Evolutionary conservation across 2,888 invertebrate species (phyloP), one percentile per base, ranked within the genome.

Genomic region (Drosophila borealis): DNA sequence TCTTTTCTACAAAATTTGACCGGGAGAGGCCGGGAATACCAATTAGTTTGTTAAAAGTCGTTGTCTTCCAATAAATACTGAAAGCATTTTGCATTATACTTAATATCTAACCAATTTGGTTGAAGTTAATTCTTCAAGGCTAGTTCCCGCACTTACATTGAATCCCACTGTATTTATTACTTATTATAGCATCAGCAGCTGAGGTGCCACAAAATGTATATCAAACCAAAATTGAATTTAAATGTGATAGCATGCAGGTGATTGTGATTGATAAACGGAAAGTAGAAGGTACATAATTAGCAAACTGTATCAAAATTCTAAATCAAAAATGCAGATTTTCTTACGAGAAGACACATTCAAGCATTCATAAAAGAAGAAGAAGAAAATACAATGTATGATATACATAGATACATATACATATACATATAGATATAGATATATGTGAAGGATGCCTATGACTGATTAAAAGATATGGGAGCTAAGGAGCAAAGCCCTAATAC

Each of bases 401-500:
- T 10, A 56, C 25, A 50, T 14, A 6, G 13, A 39, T 19, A 48
- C n/a, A n/a, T n/a, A n/a, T n/a, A n/a, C n/a, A n/a, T n/a, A n/a
- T 4, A 19, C 11, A 49, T n/a, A 19, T 19, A 49, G 9, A 19
- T 9, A 0, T 11, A 34, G 9, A 13, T 36, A 37, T 19, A 34
- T 41, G 14, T 29, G 17, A 41, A 36, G 39, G 46, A 67, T 67
- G 69, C 69, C 36, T 21, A 36, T 54, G 41, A 36, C 25, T 41
- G 34, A 54, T 42, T 19, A 42, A n/a, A 14, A n/a, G 19, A 29
- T 42, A 11, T 37, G 6, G 11, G 29, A 61, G 48, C 21, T 45
- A 11, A 53, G 49, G 51, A 63, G n/a, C 21, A 37, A 60, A 17
- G 41, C 50, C n/a, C 33, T 21, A 45, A 33, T 62, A 61, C 55